phyloP scores from a whole-genome alignment of 2,797 vertebrate species.

The Lepidocolaptes lacrymiger region DNA sequence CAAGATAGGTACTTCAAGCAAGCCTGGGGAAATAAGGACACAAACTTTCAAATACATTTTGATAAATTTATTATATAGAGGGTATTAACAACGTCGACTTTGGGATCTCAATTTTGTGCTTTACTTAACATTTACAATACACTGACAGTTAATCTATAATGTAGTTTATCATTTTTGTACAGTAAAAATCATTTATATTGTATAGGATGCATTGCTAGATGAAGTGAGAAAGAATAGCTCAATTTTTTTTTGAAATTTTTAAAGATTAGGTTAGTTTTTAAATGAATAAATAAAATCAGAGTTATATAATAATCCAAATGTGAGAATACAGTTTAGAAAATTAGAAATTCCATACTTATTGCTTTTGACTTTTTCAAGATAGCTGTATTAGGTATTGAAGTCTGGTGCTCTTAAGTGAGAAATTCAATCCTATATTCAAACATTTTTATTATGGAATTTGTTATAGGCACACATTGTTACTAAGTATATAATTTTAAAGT shows the following conservation, averaged over 20 bases:
- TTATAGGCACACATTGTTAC: neutral
- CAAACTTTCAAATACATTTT: neutral
- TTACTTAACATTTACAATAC: neutral
- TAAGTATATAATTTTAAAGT: neutral
- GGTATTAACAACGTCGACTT: neutral
- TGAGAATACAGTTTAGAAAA: neutral
- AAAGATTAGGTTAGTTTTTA: neutral
- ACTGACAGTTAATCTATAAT: neutral
- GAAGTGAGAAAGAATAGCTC: neutral
- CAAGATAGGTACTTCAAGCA: neutral
- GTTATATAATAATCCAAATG: neutral
- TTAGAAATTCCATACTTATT: neutral
- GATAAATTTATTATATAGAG: neutral
- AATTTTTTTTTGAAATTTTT: neutral
- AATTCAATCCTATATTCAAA: neutral
- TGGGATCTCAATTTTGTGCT: slow-evolving; percentile 8
- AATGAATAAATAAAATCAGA: neutral
- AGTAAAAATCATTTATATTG: neutral
- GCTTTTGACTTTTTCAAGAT: neutral
- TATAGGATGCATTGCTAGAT: neutral
- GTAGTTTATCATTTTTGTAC: neutral
- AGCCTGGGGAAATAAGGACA: neutral
- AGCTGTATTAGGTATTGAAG: neutral
- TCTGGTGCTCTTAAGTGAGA: neutral
- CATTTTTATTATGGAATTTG: neutral